Percentiles rank a stretch among this genome's conserved stretches.
Evolutionary conservation across 2,888 invertebrate species (phyloP).

Genomic region (Polietes domitor): DNA sequence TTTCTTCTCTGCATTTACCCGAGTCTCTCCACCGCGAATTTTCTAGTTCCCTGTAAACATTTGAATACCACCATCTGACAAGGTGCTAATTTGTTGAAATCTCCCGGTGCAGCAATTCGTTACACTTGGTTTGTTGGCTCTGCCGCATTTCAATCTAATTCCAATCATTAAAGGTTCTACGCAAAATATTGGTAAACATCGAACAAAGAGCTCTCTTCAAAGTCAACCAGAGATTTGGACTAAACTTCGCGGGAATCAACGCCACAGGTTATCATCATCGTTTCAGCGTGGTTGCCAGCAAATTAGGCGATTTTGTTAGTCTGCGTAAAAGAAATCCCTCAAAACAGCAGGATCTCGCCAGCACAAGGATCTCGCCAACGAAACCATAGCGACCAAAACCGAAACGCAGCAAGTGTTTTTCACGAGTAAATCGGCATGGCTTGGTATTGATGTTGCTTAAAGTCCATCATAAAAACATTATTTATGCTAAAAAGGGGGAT

Average conservation of each 20-base stretch:
- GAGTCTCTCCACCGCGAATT: background rate
- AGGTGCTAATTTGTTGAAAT: conserved; percentile 58
- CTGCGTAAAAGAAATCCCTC: conserved; percentile 46
- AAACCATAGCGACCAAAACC: conserved; percentile 55
- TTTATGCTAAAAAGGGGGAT: conserved; percentile 73
- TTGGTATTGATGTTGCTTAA: conserved; percentile 34
- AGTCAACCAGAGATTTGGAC: conserved; percentile 64
- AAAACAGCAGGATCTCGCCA: conserved; percentile 50
- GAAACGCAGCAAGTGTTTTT: conserved; percentile 62
- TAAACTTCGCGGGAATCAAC: conserved; percentile 72
- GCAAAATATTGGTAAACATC: conserved; percentile 65
- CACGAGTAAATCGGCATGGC: conserved; percentile 37
- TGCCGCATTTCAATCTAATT: conserved; percentile 42
- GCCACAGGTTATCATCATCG: conserved; percentile 69
- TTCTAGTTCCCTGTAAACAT: background rate
- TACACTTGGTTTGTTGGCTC: conserved; percentile 36
- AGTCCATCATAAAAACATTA: conserved; percentile 75
- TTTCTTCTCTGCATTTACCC: too few species aligned
- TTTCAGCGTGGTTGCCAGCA: conserved; percentile 76
- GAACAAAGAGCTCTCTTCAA: conserved; percentile 58
- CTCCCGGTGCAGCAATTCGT: conserved; percentile 31
- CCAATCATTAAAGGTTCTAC: conserved; percentile 64
- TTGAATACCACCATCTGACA: conserved; percentile 27
- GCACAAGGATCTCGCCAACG: conserved; percentile 28
- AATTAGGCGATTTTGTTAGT: conserved; percentile 74